Base-by-base conservation (phyloP, 2,113 vertebrate species). In the Lophochroa leadbeateri region DNA sequence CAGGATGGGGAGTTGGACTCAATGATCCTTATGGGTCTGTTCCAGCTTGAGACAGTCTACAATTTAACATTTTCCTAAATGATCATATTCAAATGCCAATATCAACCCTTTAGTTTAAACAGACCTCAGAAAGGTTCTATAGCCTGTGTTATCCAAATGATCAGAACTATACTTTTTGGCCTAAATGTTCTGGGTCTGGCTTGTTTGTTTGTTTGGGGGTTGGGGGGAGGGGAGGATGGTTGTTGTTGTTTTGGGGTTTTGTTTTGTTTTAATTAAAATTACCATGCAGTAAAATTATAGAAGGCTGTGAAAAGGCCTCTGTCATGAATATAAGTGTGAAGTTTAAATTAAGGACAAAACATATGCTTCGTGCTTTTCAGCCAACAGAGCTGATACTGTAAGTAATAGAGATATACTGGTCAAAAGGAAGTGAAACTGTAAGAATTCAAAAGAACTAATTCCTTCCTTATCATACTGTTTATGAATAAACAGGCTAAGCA, bases 361-460 rank as follows among this genome's bases (percentile, higher is more conserved):
- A 12, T 6, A 6, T 2, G 19, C 19, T 74, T 39, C 33, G 58
- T 0, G 0, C 31, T 35, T 23, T 43, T 41, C n/a, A 47, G 71
- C 17, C 10, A 57, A 46, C 7, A 11, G 35, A 70, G 27, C 6
- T 9, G 9, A 49, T 10, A 20, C 8, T 19, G 10, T 29, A 39
- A 44, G 15, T 11, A 17, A 35, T 25, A 69, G 10, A 50, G 9
- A 44, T n/a, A 35, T 1, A 27, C 17, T 14, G 24, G 14, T 27
- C 50, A 71, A 76, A 46, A 49, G 21, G 11, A 84, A 43, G 44
- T 18, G 37, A 90, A 82, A 82, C 29, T 15, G 5, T 21, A 37
- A 21, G 28, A 69, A 11, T 23, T 68, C 31, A 28, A 39, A 61
- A 37, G 33, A 82, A 58, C 41, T 5, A 46, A 31, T n/a, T 57